Evolutionary conservation across 2,797 vertebrate species (phyloP).

Genomic region (Macropodus opercularis): DNA sequence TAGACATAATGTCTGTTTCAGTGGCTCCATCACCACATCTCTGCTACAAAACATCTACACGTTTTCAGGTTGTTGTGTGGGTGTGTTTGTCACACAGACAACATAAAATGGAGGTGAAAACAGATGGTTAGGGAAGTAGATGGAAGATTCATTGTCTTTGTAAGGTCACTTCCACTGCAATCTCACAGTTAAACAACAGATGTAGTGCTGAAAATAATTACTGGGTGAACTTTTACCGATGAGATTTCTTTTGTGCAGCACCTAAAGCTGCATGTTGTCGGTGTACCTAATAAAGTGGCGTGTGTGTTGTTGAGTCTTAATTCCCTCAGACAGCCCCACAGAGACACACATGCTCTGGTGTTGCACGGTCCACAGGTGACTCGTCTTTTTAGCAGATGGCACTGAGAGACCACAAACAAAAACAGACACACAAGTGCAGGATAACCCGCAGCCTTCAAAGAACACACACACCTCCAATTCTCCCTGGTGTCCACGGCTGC

Average conservation of each 20-base stretch:
- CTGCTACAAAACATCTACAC: neutral
- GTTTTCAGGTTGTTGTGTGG: neutral
- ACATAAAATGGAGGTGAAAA: neutral
- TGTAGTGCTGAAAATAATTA: constrained; percentile 5
- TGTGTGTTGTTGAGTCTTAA: constrained; percentile 44
- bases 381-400: constrained; percentile 67
- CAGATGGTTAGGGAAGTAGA: neutral
- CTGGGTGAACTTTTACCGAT: neutral
- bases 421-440: constrained; percentile 20
- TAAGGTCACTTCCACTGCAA: constrained; percentile 9
- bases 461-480: constrained; percentile 27
- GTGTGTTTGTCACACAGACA: neutral
- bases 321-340: constrained; percentile 35
- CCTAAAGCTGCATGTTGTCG: no score
- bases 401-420: constrained; percentile 38
- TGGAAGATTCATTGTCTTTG: neutral
- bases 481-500: constrained; percentile 42
- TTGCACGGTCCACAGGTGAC: constrained; percentile 53
- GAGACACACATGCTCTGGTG: constrained; percentile 23
- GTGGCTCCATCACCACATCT: constrained; percentile 2
- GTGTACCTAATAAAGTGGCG: no score
- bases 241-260: constrained; percentile 11
- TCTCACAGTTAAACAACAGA: constrained; percentile 10
- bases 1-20: constrained; percentile 33
- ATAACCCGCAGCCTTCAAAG: no score